Percentiles rank a stretch among this genome's conserved stretches.
These are phyloP conservation scores for Lycopodina hypogea DNA, from an alignment of 37 sponge, comb jelly and placozoan species.

Conservation along the genomic window DNA sequence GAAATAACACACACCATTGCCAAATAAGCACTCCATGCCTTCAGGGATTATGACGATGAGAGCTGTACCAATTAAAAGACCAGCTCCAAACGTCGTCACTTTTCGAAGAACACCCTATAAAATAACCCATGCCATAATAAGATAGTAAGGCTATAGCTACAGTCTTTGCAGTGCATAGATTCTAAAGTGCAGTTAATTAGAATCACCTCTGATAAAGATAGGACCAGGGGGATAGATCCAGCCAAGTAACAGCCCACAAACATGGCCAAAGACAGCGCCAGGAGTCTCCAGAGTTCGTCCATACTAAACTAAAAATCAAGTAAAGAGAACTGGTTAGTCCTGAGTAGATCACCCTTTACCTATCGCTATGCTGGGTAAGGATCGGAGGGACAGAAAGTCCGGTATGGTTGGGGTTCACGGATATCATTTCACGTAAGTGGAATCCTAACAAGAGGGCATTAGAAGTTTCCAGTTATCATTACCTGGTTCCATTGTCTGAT, in stretches of 20 bases:
- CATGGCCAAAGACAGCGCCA: constrained; percentile 82
- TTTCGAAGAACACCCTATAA: constrained; percentile 69
- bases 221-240: constrained; percentile 83
- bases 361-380: too few species aligned
- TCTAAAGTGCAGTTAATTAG: not conserved
- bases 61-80: constrained; percentile 95
- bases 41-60: constrained; percentile 98
- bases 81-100: constrained; percentile 90
- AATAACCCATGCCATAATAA: not conserved
- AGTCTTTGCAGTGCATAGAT: not conserved
- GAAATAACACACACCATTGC: constrained; percentile 17
- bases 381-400: too few species aligned
- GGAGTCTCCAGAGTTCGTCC: constrained; percentile 74
- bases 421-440: too few species aligned
- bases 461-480: too few species aligned
- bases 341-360: too few species aligned
- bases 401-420: too few species aligned
- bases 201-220: constrained; percentile 87
- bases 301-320: too few species aligned
- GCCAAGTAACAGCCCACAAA: constrained; percentile 90
- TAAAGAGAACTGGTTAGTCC: too few species aligned
- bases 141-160: not conserved
- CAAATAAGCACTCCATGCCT: constrained; percentile 80
- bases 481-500: too few species aligned
- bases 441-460: too few species aligned